Evolutionary conservation across 2,888 invertebrate genomes (phyloP).

Genomic region (Criorhina ranunculi): DNA sequence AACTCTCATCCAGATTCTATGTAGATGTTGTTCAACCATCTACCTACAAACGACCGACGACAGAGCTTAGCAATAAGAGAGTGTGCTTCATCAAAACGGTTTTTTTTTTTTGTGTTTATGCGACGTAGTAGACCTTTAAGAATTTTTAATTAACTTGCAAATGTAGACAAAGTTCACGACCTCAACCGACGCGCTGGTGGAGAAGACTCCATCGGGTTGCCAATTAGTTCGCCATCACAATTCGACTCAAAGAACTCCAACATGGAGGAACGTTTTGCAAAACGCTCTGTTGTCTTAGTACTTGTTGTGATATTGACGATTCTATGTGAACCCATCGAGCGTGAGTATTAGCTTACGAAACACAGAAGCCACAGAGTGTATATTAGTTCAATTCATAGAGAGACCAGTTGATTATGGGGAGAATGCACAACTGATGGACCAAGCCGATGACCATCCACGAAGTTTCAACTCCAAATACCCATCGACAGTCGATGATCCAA

Average conservation of each 20-base stretch:
- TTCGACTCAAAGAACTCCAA: constrained; percentile 40
- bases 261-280: constrained; percentile 51
- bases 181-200: not conserved
- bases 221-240: constrained; percentile 6
- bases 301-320: constrained; percentile 16
- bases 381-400: constrained; percentile 30
- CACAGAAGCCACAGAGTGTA: not conserved
- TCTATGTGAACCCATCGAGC: not conserved
- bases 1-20: constrained; percentile 32
- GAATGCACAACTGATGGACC: not conserved
- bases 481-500: constrained; percentile 38
- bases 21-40: constrained; percentile 8
- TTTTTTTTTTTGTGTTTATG: not conserved
- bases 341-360: constrained; percentile 28
- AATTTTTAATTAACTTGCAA: constrained; percentile 32
- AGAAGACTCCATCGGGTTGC: constrained; percentile 4
- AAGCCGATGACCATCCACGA: not conserved
- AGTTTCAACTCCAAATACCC: constrained; percentile 14
- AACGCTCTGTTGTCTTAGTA: constrained; percentile 8
- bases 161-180: constrained; percentile 29
- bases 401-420: constrained; percentile 24
- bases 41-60: not conserved
- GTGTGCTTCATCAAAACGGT: not conserved
- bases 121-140: not conserved
- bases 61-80: not conserved